Evolutionary conservation across 1,140 invertebrate genomes (phyloP), one percentile per base, ranked within the genome.

Genomic region (Drosophila pectinifera): DNA sequence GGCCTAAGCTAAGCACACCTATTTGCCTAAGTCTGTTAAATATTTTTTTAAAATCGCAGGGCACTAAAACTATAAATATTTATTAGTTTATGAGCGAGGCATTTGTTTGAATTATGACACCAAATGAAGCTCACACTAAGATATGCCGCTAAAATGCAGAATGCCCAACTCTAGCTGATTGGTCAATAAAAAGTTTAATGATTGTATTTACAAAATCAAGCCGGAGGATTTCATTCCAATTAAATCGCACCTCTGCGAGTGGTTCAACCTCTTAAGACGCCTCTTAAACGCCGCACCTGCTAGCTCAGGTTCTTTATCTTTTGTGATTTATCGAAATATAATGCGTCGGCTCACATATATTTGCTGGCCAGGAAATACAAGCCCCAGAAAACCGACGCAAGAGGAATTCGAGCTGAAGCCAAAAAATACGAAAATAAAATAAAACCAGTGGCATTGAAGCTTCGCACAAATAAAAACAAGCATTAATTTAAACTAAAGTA

Each of bases 401-500:
- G 79, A 64, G 79, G 78, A 83, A 88, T 79, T 54, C 43, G 68
- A 80, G 39, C 38, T 45, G 22, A 59, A 61, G 42, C 39, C 38
- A 49, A 59, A 61, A 43, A 45, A 42, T 34, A 39, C 49, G 18
- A 53, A 63, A 67, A 57, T 39, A 46, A 58, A 57, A 46, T 77
- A 85, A 84, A 84, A 86, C 73, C 81, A 48, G 81, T 85, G 81
- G 81, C 81, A 85, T 85, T 85, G 81, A 86, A 18, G 63, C 36
- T 75, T 68, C 74, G 67, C 54, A 76, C 65, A 86, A 76, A 79
- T 75, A 88, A 73, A 76, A 76, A 45, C 67, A 76, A 31, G 58
- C 65, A 83, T 79, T 78, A 82, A 88, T 83, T 51, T 68, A 11
- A 76, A 68, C 38, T 76, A 67, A 73, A 73, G 65, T 62, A 70